These are phyloP conservation scores for Calyptomena viridis DNA, from an alignment of 2,113 vertebrate genomes.

Conservation along the genomic window DNA sequence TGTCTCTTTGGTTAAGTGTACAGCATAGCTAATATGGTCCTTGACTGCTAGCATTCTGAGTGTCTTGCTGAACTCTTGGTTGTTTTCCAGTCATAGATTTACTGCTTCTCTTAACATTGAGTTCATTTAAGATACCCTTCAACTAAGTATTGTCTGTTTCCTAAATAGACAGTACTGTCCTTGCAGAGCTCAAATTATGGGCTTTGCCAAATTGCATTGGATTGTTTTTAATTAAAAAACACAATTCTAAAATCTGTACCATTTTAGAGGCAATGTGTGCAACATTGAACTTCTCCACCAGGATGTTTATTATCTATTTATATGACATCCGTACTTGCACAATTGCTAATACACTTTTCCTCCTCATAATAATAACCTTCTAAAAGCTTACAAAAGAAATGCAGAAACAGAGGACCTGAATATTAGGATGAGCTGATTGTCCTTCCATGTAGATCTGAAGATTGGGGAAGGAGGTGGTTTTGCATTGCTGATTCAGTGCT, in stretches of 20 bases:
- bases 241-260: not conserved
- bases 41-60: not conserved
- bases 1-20: not conserved
- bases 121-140: slow-evolving; percentile 7
- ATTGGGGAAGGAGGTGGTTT: not conserved
- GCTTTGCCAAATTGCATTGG: not conserved
- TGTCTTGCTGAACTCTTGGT: not conserved
- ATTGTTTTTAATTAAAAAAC: slow-evolving; percentile 30
- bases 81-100: not conserved
- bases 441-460: not conserved
- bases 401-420: not conserved
- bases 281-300: not conserved
- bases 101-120: not conserved
- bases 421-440: not conserved
- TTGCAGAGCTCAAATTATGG: not conserved
- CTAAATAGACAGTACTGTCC: not conserved
- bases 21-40: not conserved
- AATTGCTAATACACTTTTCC: not conserved
- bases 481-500: not conserved
- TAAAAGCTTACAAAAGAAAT: not conserved
- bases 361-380: not conserved
- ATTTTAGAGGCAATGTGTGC: not conserved
- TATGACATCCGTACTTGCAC: not conserved
- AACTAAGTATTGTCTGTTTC: not conserved
- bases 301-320: not conserved